Evolutionary conservation across 1,140 invertebrate genomes (phyloP), one percentile per base, ranked within the genome.

Genomic region (Halictus rubicundus): DNA sequence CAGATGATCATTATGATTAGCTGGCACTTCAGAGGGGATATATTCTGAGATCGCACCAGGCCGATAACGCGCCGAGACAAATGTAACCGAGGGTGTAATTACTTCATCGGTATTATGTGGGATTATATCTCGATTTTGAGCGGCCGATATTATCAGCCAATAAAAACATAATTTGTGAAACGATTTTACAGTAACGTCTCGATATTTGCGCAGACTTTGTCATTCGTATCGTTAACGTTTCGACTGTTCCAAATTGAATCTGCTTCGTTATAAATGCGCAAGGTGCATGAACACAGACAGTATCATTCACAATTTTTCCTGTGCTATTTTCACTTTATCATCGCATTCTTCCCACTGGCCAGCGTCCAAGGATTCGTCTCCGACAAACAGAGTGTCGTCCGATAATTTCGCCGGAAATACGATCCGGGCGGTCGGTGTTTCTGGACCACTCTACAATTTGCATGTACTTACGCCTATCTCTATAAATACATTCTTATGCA

Each of bases 401-500:
- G 52, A 66, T 49, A 59, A 65, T 59, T 65, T 66, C 23, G 5
- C 23, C 23, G n/a, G 61, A 49, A 72, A 73, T 21, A 52, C 39
- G 60, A 78, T 72, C 37, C 49, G 4, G 4, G 61, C 23, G 60
- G 60, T 21, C 65, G 59, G 23, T 73, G 32, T 78, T 78, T 78
- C 75, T 77, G 59, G 66, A 37, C 57, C 39, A 57, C 23, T 65
- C 60, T 65, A 60, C n/a, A n/a, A n/a, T 72, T 72, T 42, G 39
- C 69, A 49, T 52, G 37, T 60, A 66, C 73, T 73, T 72, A 74
- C 46, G 57, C 46, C 23, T 16, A 19, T 54, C 39, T 42, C 27
- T 32, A 52, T 61, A 54, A n/a, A 75, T 68, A 68, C 32, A 80
- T 75, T 27, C 69, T 68, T 75, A 21, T 21, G 63, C 25, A 27